Percentiles rank a stretch among this genome's conserved stretches.
Evolutionary conservation across 2,797 vertebrate species (phyloP).

Genomic region (Myotis vivesi): DNA sequence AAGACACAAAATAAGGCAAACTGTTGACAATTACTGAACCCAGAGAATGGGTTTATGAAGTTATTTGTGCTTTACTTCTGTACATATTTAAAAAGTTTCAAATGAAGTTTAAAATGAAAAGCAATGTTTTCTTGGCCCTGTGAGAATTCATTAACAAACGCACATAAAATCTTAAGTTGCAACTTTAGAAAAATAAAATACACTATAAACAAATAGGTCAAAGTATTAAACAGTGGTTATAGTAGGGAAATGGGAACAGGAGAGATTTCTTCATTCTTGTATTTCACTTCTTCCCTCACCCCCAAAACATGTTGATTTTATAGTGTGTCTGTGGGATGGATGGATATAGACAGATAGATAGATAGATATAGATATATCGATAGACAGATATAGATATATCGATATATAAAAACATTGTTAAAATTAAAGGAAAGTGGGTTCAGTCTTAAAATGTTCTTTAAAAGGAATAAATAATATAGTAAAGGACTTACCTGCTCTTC

Average conservation of each 20-base stretch:
- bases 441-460: conserved; percentile 10
- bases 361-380: not conserved
- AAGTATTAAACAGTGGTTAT: not conserved
- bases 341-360: too few relatives aligned
- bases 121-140: not conserved
- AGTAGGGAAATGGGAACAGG: not conserved
- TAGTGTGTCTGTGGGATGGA: not conserved
- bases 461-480: conserved; percentile 7
- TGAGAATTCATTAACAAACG: conserved; percentile 12
- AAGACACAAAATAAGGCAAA: conserved; percentile 28
- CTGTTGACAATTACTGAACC: not conserved
- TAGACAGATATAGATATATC: not conserved
- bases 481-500: conserved; percentile 92
- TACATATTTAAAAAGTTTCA: conserved; percentile 18
- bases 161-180: not conserved
- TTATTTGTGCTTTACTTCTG: not conserved
- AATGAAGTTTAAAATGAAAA: conserved; percentile 2
- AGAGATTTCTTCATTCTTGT: not conserved
- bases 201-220: not conserved
- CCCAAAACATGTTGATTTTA: not conserved
- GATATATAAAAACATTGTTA: not conserved
- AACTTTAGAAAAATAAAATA: conserved; percentile 45
- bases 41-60: not conserved
- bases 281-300: not conserved
- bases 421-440: not conserved